Evolutionary conservation across 2,797 vertebrate species (phyloP).

Genomic region (Rhyacichthys aspro): DNA sequence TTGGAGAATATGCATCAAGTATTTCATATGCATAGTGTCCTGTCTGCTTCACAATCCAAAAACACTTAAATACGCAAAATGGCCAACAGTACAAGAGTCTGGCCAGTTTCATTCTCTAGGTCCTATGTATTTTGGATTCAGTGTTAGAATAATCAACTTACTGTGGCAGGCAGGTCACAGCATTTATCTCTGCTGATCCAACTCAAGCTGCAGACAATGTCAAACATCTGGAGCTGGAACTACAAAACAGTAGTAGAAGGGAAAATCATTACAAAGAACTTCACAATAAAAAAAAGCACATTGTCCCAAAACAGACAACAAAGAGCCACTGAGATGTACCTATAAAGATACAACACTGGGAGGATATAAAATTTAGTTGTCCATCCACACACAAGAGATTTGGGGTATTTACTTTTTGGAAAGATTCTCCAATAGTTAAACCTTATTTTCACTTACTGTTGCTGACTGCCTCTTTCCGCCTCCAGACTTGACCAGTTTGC

Average conservation of each 20-base stretch:
- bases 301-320: conserved; percentile 45
- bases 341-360: conserved; percentile 20
- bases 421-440: conserved; percentile 29
- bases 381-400: conserved; percentile 36
- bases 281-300: conserved; percentile 51
- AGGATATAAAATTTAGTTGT: conserved; percentile 41
- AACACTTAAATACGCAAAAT: too few species aligned
- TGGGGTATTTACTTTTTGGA: conserved; percentile 36
- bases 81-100: too few species aligned
- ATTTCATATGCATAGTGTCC: too few species aligned
- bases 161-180: conserved; percentile 95
- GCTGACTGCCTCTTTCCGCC: conserved; percentile 88
- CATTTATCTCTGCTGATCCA: conserved; percentile 98
- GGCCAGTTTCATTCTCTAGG: too few species aligned
- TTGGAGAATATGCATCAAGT: too few species aligned
- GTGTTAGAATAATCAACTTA: too few species aligned
- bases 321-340: conserved; percentile 33
- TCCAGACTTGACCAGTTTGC: conserved; percentile 85
- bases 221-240: conserved; percentile 99
- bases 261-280: conserved; percentile 69
- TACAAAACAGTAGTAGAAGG: conserved; percentile 65
- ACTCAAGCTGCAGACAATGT: conserved; percentile 97
- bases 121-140: too few species aligned
- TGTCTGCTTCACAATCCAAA: too few species aligned
- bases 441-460: conserved; percentile 82